Base-by-base conservation (phyloP, 2,888 invertebrate genomes). In the Fragum fragum region DNA sequence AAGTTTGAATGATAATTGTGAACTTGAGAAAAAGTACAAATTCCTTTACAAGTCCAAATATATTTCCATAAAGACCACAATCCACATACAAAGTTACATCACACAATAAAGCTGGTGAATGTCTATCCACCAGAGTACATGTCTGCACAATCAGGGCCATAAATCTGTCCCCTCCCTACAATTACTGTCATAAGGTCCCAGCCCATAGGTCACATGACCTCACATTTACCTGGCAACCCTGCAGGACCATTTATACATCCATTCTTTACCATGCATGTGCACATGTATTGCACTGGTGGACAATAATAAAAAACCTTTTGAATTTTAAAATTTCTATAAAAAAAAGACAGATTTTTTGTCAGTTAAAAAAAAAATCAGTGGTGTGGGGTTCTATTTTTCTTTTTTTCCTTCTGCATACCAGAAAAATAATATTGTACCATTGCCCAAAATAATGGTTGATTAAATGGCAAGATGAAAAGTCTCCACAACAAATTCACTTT, bases 131-230 rank as follows among this genome's bases (percentile, higher is more conserved):
- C 42, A 42, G 66, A 66, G 29, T 66, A 73, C 77, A 75, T 76
- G 75, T 70, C 61, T 79, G 71, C 61, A 68, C 39, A 55, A 52
- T 47, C 26, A 52, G 66, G 77, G 47, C 42, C 63, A 77, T 76
- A 77, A 81, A 81, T 72, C 71, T 74, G 70, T 76, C 73, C 71
- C 61, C 77, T 74, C 75, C 68, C 72, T 76, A 47, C 76, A 80
- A 80, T 80, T 76, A 80, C 63, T 72, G 76, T 76, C 72, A 79
- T 77, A 82, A 75, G 81, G 78, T 73, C 77, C 75, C 66, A 23
- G 42, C 39, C 57, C 52, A 70, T 70, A 70, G 73, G 61, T 73
- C 73, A 73, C 73, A 73, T 73, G 73, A 73, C 59, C 59, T 39
- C 11, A 26, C 23, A 23, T 42, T 66, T 42, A 66, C 66, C 66